Conservation (phyloP, 2,797 vertebrate genomes). For the Hyperoplus lanceolatus region DNA sequence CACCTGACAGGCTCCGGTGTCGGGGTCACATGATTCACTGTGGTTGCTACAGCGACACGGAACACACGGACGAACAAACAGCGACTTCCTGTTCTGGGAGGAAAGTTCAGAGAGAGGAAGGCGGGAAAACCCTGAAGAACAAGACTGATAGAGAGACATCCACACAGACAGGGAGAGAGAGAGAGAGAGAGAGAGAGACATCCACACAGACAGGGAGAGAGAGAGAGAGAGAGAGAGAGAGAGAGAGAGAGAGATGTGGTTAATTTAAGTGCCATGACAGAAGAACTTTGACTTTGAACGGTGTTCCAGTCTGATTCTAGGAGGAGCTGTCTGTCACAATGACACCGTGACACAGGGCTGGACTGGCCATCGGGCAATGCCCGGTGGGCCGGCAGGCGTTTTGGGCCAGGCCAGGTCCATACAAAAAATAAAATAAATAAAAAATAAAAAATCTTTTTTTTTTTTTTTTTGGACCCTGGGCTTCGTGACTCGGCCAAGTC, state of each 20-base stretch:
- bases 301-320: too few species aligned
- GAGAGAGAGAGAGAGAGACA: neutral
- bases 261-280: neutral
- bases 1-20: conserved; percentile 93
- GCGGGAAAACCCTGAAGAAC: conserved; percentile 89
- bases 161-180: conserved; percentile 9
- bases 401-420: too few species aligned
- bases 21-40: conserved; percentile 87
- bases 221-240: neutral
- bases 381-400: too few species aligned
- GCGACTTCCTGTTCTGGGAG: conserved; percentile 39
- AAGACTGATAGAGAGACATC: conserved; percentile 81
- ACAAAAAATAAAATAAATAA: too few species aligned
- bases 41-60: conserved; percentile 92
- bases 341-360: too few species aligned
- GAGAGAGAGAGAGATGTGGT: neutral
- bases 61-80: conserved; percentile 85
- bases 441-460: too few species aligned
- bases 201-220: conserved; percentile 4
- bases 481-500: too few species aligned
- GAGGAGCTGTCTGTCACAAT: too few species aligned
- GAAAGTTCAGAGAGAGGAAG: conserved; percentile 76
- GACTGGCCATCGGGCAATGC: too few species aligned
- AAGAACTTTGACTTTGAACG: too few species aligned
- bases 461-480: too few species aligned